phyloP scores from a whole-genome alignment of 2,797 vertebrate genomes.

The Etheostoma perlongum region DNA sequence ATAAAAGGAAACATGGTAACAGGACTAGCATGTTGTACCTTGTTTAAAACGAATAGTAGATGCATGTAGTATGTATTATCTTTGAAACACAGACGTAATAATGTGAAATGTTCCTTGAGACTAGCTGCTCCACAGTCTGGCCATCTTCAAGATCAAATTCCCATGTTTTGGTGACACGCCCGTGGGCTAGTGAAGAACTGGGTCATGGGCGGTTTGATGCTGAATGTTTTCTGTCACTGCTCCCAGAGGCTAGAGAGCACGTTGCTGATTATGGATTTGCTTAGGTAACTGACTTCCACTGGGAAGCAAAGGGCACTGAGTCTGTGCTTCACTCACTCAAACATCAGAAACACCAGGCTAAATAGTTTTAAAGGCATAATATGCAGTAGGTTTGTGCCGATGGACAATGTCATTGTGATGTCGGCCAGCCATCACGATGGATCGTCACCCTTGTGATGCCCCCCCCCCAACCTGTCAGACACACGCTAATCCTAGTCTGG shows the following conservation, averaged over 20 bases:
- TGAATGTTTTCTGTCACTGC: constrained; percentile 65
- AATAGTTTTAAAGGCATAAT: no score
- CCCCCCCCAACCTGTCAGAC: no score
- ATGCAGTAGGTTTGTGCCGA: no score
- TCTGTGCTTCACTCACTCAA: constrained; percentile 20
- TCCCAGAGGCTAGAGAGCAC: constrained; percentile 53
- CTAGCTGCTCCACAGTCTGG: constrained; percentile 2
- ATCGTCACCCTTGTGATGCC: no score
- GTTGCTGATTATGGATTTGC: constrained; percentile 64
- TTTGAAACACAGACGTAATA: background rate
- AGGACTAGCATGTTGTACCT: no score
- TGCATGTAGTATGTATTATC: no score
- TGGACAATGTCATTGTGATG: no score
- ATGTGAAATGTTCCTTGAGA: background rate
- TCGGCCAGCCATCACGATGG: no score
- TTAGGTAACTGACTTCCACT: constrained; percentile 42
- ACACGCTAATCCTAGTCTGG: no score
- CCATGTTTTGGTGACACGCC: constrained; percentile 37
- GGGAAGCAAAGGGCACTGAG: constrained; percentile 43
- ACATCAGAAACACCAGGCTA: no score
- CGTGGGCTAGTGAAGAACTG: constrained; percentile 56
- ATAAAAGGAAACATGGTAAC: no score
- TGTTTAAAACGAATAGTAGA: no score
- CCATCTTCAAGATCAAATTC: constrained; percentile 19
- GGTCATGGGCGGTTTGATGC: constrained; percentile 65